Evolutionary conservation across 2,113 vertebrate genomes (phyloP).

Genomic region (Furnarius figulus): DNA sequence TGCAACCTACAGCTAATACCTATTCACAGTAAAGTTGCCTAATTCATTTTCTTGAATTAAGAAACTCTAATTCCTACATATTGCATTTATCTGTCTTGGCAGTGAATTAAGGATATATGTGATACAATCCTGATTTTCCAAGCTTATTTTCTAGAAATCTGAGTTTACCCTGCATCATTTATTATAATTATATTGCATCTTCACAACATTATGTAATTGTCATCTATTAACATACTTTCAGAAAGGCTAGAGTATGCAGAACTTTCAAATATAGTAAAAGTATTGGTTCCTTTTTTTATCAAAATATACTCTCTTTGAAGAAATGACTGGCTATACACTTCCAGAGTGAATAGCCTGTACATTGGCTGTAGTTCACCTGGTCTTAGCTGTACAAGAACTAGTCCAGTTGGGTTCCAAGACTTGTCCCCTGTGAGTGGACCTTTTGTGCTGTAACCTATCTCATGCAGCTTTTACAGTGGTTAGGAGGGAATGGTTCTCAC

Average conservation of each 20-base stretch:
- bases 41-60: conserved; percentile 8
- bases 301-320: not conserved
- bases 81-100: not conserved
- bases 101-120: not conserved
- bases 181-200: not conserved
- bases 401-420: not conserved
- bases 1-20: not conserved
- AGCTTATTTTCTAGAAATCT: not conserved
- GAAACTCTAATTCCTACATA: not conserved
- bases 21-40: not conserved
- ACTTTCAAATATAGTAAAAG: not conserved
- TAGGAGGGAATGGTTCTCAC: not conserved
- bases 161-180: not conserved
- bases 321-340: not conserved
- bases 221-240: not conserved
- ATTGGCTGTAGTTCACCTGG: not conserved
- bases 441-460: not conserved
- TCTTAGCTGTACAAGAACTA: not conserved
- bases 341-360: not conserved
- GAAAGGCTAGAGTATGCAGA: not conserved
- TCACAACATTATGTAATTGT: not conserved
- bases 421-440: not conserved
- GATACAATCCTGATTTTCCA: not conserved
- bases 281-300: not conserved
- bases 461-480: not conserved